These are phyloP conservation scores for Atlantisia rogersi DNA, from an alignment of 2,113 vertebrate genomes.

Conservation along the genomic window DNA sequence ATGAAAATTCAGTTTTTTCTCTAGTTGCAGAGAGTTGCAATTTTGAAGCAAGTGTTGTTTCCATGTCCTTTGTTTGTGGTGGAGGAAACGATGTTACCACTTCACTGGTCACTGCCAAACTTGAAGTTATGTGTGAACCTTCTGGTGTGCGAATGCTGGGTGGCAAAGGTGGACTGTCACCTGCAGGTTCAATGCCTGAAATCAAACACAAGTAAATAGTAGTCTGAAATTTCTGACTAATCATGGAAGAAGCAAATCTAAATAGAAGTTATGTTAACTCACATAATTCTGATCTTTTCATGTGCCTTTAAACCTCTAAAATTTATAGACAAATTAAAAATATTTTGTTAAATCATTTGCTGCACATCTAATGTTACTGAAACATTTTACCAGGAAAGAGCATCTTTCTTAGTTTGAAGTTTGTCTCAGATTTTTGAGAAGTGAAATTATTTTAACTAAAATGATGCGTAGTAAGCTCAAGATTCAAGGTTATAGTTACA, in stretches of 20 bases:
- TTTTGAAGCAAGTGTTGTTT: background rate
- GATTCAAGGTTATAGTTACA: background rate
- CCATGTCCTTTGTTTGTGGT: background rate
- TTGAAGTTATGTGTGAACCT: background rate
- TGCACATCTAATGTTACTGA: background rate
- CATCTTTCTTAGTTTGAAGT: background rate
- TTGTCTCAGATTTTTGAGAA: background rate
- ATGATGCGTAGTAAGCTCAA: background rate
- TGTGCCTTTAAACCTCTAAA: background rate
- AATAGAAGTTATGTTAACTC: background rate
- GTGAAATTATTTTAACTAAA: background rate
- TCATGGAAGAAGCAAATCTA: background rate
- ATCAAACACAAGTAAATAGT: constrained; percentile 19
- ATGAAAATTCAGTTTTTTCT: background rate
- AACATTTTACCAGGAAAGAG: background rate
- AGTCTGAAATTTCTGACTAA: background rate
- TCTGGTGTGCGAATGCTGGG: background rate
- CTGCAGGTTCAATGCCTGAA: constrained; percentile 84
- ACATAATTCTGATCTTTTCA: background rate
- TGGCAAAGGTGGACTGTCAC: background rate
- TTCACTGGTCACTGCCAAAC: background rate
- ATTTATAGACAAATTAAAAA: background rate
- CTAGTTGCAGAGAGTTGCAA: background rate
- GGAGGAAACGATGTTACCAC: background rate
- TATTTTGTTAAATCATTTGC: background rate